A percentile compares a stretch with the other conserved stretches of the same genome.
phyloP scores from a whole-genome alignment of 2,797 vertebrate genomes.

The Centropyge bicolor region DNA sequence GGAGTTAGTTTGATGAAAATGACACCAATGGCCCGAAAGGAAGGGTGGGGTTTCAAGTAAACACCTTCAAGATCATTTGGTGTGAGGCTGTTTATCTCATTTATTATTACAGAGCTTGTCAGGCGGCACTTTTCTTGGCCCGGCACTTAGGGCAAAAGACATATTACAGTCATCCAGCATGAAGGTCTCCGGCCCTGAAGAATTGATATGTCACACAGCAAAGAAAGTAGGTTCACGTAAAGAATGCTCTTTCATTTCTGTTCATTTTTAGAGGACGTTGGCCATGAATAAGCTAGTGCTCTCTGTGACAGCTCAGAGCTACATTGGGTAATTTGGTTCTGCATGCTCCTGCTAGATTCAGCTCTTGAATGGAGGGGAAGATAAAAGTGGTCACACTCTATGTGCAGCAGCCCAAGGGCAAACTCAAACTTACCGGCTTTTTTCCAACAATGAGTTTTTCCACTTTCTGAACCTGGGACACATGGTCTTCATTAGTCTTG shows the following conservation, averaged over 20 bases:
- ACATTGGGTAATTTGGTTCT: conserved; percentile 45
- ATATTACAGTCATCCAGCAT: conserved; percentile 43
- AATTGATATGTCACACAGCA: conserved; percentile 46
- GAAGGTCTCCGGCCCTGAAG: conserved; percentile 53
- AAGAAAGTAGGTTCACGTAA: conserved; percentile 32
- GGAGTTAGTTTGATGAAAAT: conserved; percentile 31
- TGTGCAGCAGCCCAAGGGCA: conserved; percentile 21
- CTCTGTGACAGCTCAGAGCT: conserved; percentile 27
- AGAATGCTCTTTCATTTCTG: conserved; percentile 42
- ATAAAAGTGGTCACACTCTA: conserved; percentile 47
- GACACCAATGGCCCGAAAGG: background rate
- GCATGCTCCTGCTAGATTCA: conserved; percentile 28
- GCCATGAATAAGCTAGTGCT: conserved; percentile 34
- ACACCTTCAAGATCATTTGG: conserved; percentile 35
- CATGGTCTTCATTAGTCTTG: conserved; percentile 97
- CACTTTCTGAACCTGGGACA: conserved; percentile 98
- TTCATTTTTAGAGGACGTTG: conserved; percentile 25
- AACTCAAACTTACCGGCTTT: conserved; percentile 90
- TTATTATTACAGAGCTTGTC: conserved; percentile 51
- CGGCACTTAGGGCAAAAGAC: conserved; percentile 36
- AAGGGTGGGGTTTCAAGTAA: conserved; percentile 25
- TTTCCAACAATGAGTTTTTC: conserved; percentile 99
- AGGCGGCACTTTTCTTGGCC: conserved; percentile 24
- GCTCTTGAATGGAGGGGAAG: conserved; percentile 27
- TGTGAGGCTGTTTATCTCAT: conserved; percentile 50